Evolutionary conservation across 1,140 invertebrate genomes (phyloP).

Genomic region (Melitaea cinxia): DNA sequence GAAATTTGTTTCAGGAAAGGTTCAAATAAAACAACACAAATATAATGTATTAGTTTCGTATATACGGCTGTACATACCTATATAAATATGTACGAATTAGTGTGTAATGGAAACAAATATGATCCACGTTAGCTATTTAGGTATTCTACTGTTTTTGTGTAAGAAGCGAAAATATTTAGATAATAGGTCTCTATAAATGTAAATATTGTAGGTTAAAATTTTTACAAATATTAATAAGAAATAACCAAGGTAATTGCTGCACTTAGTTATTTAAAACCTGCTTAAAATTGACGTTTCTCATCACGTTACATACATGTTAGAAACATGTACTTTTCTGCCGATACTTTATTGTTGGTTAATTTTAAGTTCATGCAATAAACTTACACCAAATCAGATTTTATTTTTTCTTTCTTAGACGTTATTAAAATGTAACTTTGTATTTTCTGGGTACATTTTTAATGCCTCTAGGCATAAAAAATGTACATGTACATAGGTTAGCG

Average conservation of each 20-base stretch:
- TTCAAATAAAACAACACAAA: too few species aligned
- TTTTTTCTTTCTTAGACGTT: background rate
- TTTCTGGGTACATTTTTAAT: too few species aligned
- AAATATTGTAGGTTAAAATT: slow-evolving; percentile 27
- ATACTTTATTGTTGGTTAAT: slow-evolving; percentile 29
- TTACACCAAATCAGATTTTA: slow-evolving; percentile 12
- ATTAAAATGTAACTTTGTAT: background rate
- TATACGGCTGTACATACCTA: background rate
- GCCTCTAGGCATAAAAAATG: too few species aligned
- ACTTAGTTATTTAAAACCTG: slow-evolving; percentile 12
- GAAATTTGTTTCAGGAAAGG: too few species aligned
- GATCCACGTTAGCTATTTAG: background rate
- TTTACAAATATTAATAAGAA: slow-evolving; percentile 23
- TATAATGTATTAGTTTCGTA: background rate
- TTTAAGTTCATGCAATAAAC: slow-evolving; percentile 33
- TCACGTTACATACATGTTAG: slow-evolving; percentile 17
- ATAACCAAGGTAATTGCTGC: slow-evolving; percentile 24
- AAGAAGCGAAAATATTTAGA: slow-evolving; percentile 3
- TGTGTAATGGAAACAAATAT: too few species aligned
- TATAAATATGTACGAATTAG: background rate
- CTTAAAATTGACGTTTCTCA: slow-evolving; percentile 21
- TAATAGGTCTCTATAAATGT: slow-evolving; percentile 15
- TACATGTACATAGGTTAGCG: too few species aligned
- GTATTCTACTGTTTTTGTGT: background rate
- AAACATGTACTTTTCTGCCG: too few species aligned